Evolutionary conservation across 2,888 invertebrate species (phyloP).

Genomic region (Conomelus anceps): DNA sequence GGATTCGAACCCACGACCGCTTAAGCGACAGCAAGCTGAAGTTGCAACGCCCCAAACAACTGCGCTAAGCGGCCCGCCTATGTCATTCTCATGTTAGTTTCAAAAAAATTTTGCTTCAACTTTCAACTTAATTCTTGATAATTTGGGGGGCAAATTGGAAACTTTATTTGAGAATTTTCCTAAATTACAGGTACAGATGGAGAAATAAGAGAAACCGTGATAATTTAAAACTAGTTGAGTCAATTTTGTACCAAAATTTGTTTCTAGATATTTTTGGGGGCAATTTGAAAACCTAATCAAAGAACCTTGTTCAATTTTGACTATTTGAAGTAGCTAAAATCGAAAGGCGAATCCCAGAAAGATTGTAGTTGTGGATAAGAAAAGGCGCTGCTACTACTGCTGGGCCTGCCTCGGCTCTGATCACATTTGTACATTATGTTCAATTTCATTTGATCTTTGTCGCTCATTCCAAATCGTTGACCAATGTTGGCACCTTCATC

Average conservation of each 20-base stretch:
- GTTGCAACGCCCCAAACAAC: too few species aligned
- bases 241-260: background rate
- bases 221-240: too few species aligned
- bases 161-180: too few species aligned
- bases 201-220: too few species aligned
- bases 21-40: too few species aligned
- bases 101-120: too few species aligned
- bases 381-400: background rate
- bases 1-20: too few species aligned
- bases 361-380: background rate
- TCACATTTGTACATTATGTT: slow-evolving; percentile 50
- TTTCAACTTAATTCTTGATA: too few species aligned
- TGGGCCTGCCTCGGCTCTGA: background rate
- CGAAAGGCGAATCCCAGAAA: background rate
- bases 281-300: background rate
- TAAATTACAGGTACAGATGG: too few species aligned
- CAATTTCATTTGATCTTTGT: slow-evolving; percentile 51
- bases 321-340: background rate
- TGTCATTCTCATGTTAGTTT: too few species aligned
- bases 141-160: too few species aligned
- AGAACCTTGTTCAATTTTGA: background rate
- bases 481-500: slow-evolving; percentile 49
- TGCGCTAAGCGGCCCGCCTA: too few species aligned
- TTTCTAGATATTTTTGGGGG: background rate
- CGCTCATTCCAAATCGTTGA: slow-evolving; percentile 51